phyloP scores from a whole-genome alignment of 2,888 invertebrate genomes.

The Hemistola chrysoprasaria region DNA sequence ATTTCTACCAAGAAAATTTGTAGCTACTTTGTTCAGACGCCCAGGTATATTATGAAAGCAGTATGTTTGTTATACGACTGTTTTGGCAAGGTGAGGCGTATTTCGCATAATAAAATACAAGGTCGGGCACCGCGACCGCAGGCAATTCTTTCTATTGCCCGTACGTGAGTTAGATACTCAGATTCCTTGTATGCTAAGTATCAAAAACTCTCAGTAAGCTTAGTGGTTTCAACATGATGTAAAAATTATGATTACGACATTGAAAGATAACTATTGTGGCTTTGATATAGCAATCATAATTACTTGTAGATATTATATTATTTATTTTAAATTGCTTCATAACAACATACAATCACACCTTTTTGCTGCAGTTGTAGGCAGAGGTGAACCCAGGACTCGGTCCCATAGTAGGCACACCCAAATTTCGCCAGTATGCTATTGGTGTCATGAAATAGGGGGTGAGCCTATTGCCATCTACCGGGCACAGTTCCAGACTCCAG shows the following conservation, averaged over 20 bases:
- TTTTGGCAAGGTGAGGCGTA: constrained; percentile 48
- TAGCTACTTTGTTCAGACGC: constrained; percentile 3
- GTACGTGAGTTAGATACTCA: constrained; percentile 33
- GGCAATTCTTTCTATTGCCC: constrained; percentile 35
- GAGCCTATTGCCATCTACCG: too few relatives aligned
- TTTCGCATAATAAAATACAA: constrained; percentile 44
- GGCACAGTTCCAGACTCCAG: too few relatives aligned
- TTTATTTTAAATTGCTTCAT: too few relatives aligned
- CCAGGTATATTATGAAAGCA: constrained; percentile 12
- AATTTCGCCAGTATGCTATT: too few relatives aligned
- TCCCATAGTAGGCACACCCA: too few relatives aligned
- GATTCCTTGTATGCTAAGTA: too few relatives aligned
- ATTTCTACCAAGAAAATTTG: constrained; percentile 24
- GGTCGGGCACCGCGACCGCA: constrained; percentile 38
- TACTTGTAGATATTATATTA: background rate
- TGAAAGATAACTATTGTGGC: constrained; percentile 12
- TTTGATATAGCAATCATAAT: constrained; percentile 7
- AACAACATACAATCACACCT: too few relatives aligned
- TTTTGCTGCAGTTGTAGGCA: too few relatives aligned
- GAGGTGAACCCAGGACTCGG: too few relatives aligned
- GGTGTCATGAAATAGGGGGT: too few relatives aligned
- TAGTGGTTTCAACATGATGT: constrained; percentile 19
- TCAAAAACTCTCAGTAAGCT: too few relatives aligned
- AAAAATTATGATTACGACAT: constrained; percentile 14
- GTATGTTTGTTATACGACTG: constrained; percentile 13